phyloP scores from a whole-genome alignment of 2,113 vertebrate species.

The Beaufortia kweichowensis region DNA sequence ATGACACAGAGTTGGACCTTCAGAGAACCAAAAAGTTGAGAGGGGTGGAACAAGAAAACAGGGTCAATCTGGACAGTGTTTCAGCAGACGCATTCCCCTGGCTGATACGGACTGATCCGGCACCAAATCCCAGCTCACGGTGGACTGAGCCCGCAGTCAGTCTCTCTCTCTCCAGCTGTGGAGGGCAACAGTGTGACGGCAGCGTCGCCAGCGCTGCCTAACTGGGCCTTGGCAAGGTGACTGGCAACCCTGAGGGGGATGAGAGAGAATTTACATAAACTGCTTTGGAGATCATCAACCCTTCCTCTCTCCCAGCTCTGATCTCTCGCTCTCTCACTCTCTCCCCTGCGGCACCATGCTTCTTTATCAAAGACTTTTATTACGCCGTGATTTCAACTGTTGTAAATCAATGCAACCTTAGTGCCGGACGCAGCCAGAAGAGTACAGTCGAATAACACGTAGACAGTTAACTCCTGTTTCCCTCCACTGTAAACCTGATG shows the following conservation, averaged over 20 bases:
- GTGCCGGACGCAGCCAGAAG: slow-evolving; percentile 28
- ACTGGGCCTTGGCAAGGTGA: slow-evolving; percentile 67
- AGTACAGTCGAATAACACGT: slow-evolving; percentile 54
- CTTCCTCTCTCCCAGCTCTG: slow-evolving; percentile 3
- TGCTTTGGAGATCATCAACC: slow-evolving; percentile 53
- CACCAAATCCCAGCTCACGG: slow-evolving; percentile 66
- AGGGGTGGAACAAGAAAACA: background rate
- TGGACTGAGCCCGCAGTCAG: slow-evolving; percentile 43
- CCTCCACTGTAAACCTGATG: slow-evolving; percentile 46
- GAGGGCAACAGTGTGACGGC: slow-evolving; percentile 58
- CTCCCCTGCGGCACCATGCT: slow-evolving; percentile 42
- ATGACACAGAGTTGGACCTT: background rate
- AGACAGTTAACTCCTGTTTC: slow-evolving; percentile 51
- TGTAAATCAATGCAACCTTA: slow-evolving; percentile 56
- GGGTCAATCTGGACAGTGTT: background rate
- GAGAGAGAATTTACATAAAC: slow-evolving; percentile 60
- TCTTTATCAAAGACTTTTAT: slow-evolving; percentile 58
- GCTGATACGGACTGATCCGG: slow-evolving; percentile 66
- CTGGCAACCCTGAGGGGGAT: slow-evolving; percentile 60
- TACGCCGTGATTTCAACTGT: slow-evolving; percentile 54
- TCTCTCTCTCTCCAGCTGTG: slow-evolving; percentile 5
- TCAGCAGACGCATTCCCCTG: slow-evolving; percentile 47
- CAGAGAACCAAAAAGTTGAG: background rate
- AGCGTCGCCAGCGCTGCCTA: slow-evolving; percentile 60
- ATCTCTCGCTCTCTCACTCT: slow-evolving; percentile 16